These are phyloP conservation scores for Zaprionus nigranus DNA, from an alignment of 1,140 invertebrate genomes.

Conservation along the genomic window DNA sequence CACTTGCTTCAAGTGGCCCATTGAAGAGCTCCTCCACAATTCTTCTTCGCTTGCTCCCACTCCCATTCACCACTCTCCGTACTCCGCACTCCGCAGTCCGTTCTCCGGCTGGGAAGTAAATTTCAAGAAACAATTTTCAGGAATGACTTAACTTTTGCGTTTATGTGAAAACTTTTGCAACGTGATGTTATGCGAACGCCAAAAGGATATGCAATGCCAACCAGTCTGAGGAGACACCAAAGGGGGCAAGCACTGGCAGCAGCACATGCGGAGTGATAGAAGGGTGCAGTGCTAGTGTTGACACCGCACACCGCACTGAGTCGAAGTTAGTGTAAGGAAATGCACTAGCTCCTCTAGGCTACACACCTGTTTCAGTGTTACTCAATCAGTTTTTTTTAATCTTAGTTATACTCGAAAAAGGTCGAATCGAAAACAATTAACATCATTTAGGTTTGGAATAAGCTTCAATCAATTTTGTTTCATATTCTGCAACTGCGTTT, in stretches of 20 bases:
- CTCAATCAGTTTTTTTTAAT: no score
- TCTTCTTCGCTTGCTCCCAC: neutral
- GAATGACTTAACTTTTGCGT: conserved; percentile 82
- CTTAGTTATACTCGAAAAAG: no score
- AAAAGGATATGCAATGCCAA: conserved; percentile 61
- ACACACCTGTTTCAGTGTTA: no score
- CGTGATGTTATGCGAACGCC: conserved; percentile 74
- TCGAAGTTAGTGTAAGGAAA: neutral
- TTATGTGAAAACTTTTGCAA: conserved; percentile 80
- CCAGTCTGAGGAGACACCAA: neutral
- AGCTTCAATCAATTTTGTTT: no score
- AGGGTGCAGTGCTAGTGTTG: neutral
- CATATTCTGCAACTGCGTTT: no score
- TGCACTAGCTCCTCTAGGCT: neutral
- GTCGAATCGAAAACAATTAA: no score
- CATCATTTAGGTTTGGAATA: no score
- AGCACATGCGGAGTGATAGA: neutral
- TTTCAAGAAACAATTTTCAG: conserved; percentile 82
- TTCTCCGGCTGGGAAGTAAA: conserved; percentile 67
- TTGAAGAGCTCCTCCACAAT: conserved; percentile 7
- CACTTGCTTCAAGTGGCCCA: conserved; percentile 28
- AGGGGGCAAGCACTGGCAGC: neutral
- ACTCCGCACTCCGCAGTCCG: neutral
- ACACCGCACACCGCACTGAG: neutral
- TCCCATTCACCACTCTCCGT: neutral